phyloP scores from a whole-genome alignment of 2,797 vertebrate genomes.

The Sebastes diaconus region DNA sequence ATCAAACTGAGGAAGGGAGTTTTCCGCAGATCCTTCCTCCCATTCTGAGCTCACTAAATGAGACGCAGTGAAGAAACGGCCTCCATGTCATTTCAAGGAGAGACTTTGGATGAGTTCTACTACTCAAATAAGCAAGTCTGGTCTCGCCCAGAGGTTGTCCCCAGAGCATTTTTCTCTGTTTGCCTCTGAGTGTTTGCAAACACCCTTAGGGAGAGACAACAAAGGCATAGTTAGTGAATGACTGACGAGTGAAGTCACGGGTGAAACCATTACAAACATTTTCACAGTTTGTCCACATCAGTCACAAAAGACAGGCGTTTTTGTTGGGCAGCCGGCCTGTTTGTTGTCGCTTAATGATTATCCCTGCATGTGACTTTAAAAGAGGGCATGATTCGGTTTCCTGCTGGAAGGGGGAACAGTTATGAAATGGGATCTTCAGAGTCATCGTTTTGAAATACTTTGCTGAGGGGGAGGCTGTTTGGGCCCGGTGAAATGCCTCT shows the following conservation, averaged over 20 bases:
- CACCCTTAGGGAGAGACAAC: background rate
- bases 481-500: slow-evolving; percentile 51
- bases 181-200: slow-evolving; percentile 5
- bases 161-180: background rate
- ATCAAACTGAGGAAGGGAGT: background rate
- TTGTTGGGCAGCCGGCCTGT: background rate
- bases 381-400: background rate
- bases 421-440: slow-evolving; percentile 58
- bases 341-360: slow-evolving; percentile 16
- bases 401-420: background rate
- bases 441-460: slow-evolving; percentile 59
- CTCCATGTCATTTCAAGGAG: background rate
- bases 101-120: background rate
- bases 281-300: background rate
- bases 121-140: background rate
- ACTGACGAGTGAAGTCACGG: background rate
- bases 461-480: slow-evolving; percentile 57
- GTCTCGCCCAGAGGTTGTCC: slow-evolving; percentile 9
- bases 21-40: background rate
- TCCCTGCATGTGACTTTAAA: background rate
- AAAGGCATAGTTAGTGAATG: slow-evolving; percentile 2
- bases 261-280: background rate
- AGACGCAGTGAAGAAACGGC: rapidly evolving
- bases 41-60: background rate
- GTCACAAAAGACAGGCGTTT: background rate